Base-by-base conservation (phyloP, 1,140 invertebrate species). In the Pseudomyrmex sp. region DNA sequence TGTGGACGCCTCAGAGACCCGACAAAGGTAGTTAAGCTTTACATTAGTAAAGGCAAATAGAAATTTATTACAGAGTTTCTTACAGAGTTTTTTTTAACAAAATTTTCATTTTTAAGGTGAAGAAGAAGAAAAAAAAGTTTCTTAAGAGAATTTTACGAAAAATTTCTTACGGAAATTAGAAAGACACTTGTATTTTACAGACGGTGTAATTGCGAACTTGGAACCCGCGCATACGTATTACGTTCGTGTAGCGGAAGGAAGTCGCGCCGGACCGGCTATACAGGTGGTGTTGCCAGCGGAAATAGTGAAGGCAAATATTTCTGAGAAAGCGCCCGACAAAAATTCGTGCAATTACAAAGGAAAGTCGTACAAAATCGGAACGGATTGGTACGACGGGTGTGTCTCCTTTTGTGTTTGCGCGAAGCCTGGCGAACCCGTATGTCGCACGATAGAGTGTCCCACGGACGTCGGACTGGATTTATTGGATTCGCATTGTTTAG, bases 401-500 rank as follows among this genome's bases (percentile, higher is more conserved):
- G 94, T 96, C 35, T 95, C 96, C 1, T 95, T 97, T 15, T 98
- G 97, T 89, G 93, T 95, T 26, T 98, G 97, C 86, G 93, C 93
- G n/a, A 93, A 95, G 7, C 83, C 80, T 15, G 91, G 90, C 0
- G 89, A 93, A 50, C 69, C 74, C 0, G 96, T 97, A 74, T 98
- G 98, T 91, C 95, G 96, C 4, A 96, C 96, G 46, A 95, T 98
- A 12, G 96, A 97, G 77, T 98, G 98, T 90, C 97, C 97, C 0
- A 96, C 96, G 0, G 97, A 97, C 84, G 97, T 97, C 84, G 97
- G 97, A 1, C 93, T 98, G 13, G 97, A 98, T 88, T 95, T 98
- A 1, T 91, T 98, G n/a, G 97, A 98, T 90, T 96, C 97, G 0
- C 95, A 96, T 62, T 99, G 98, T 91, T 91, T 98, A 0, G 95